phyloP scores from a whole-genome alignment of 2,113 vertebrate species.

The Mastomys natalensis region DNA sequence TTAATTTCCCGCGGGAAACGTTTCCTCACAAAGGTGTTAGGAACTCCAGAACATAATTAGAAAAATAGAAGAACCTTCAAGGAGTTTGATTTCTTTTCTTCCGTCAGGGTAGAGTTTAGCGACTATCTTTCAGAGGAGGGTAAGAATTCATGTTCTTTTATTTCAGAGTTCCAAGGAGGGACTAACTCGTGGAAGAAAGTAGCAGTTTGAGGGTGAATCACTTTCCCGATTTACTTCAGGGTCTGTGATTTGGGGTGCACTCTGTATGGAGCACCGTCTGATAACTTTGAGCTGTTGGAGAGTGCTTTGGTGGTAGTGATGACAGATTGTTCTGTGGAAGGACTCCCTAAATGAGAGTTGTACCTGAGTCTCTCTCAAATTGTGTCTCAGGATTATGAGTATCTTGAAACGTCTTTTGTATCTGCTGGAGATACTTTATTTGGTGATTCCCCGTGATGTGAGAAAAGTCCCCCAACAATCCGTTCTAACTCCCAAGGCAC shows the following conservation, averaged over 20 bases:
- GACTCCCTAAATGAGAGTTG: not conserved
- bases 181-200: not conserved
- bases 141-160: not conserved
- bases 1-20: not conserved
- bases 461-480: not conserved
- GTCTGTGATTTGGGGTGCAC: slow-evolving; percentile 57
- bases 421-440: not conserved
- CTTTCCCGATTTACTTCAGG: not conserved
- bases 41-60: not conserved
- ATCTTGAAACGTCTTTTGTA: not conserved
- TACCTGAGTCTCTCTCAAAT: not conserved
- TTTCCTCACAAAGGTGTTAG: not conserved
- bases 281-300: slow-evolving; percentile 66
- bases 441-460: not conserved
- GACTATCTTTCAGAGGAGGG: not conserved
- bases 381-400: not conserved
- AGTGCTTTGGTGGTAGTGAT: slow-evolving; percentile 36
- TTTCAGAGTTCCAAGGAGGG: not conserved
- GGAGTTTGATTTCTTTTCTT: not conserved
- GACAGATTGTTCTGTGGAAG: not conserved
- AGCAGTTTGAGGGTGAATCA: not conserved
- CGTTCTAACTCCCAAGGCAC: not conserved
- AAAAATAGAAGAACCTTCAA: slow-evolving; percentile 6
- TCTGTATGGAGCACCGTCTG: slow-evolving; percentile 74
- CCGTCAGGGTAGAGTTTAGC: not conserved